phyloP scores from a whole-genome alignment of 1,140 invertebrate genomes.

The Lysiphlebus fabarum region DNA sequence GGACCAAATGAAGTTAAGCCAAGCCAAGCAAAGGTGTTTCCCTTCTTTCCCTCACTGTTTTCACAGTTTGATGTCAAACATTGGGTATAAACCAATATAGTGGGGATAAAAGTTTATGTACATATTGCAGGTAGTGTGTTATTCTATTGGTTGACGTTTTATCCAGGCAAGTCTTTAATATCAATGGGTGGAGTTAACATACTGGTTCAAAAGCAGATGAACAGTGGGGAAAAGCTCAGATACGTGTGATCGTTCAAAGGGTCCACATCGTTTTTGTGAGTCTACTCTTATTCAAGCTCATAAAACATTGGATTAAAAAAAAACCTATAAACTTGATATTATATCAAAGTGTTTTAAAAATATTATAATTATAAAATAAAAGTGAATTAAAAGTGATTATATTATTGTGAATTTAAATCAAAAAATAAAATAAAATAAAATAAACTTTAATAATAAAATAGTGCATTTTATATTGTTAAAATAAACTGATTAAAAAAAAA shows the following conservation, averaged over 20 bases:
- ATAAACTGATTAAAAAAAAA: neutral
- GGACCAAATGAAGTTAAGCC: conserved; percentile 9
- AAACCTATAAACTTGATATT: neutral
- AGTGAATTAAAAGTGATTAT: neutral
- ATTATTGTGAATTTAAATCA: neutral
- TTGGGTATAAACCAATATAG: conserved; percentile 39
- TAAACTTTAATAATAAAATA: neutral
- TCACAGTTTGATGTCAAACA: conserved; percentile 52
- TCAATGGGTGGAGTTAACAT: conserved; percentile 19
- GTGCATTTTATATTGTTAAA: neutral
- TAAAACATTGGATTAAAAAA: neutral
- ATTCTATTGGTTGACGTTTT: conserved; percentile 31
- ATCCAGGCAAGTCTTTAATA: conserved; percentile 1
- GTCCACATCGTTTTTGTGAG: conserved; percentile 17
- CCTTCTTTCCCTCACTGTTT: conserved; percentile 31
- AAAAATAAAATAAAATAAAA: neutral
- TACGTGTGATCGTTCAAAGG: conserved; percentile 28
- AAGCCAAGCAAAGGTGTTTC: conserved; percentile 24
- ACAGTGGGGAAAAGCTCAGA: conserved; percentile 26
- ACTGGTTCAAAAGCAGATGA: conserved; percentile 25
- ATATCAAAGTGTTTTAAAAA: too few relatives aligned
- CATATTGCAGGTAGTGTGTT: neutral
- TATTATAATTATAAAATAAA: too few relatives aligned
- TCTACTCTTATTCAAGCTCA: neutral
- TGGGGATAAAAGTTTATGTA: conserved; percentile 20